phyloP scores from a whole-genome alignment of 2,797 vertebrate species.

The Toxotes lorentzi region DNA sequence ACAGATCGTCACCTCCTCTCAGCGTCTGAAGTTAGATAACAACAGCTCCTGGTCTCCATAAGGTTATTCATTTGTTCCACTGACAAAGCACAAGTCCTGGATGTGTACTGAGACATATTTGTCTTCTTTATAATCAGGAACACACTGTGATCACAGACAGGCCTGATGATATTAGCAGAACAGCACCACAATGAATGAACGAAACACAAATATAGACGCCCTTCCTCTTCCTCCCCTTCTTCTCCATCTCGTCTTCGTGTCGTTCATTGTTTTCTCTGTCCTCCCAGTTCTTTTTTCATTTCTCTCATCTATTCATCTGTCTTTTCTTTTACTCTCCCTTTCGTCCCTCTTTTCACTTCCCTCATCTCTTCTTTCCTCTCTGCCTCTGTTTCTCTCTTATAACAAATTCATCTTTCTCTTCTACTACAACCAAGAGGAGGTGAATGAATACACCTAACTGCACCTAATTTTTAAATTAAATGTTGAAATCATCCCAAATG shows the following conservation, averaged over 20 bases:
- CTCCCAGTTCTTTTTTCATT: background rate
- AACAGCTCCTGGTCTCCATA: background rate
- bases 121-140: constrained; percentile 47
- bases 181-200: constrained; percentile 8
- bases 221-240: constrained; percentile 11
- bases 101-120: constrained; percentile 18
- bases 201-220: background rate
- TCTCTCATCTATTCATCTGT: background rate
- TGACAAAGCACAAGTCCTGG: constrained; percentile 24
- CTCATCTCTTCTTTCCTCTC: background rate
- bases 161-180: constrained; percentile 17
- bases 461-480: no score
- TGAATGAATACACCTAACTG: background rate
- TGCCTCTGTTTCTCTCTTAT: background rate
- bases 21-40: background rate
- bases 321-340: constrained; percentile 2
- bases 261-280: constrained; percentile 2
- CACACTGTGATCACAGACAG: constrained; percentile 52
- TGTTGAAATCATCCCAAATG: background rate
- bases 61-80: constrained; percentile 16
- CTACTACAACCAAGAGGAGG: background rate
- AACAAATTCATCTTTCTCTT: background rate
- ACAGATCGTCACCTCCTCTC: background rate
- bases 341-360: background rate
- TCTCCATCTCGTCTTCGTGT: background rate